Conservation (phyloP, 2,113 vertebrate genomes). For the Egretta garzetta region DNA sequence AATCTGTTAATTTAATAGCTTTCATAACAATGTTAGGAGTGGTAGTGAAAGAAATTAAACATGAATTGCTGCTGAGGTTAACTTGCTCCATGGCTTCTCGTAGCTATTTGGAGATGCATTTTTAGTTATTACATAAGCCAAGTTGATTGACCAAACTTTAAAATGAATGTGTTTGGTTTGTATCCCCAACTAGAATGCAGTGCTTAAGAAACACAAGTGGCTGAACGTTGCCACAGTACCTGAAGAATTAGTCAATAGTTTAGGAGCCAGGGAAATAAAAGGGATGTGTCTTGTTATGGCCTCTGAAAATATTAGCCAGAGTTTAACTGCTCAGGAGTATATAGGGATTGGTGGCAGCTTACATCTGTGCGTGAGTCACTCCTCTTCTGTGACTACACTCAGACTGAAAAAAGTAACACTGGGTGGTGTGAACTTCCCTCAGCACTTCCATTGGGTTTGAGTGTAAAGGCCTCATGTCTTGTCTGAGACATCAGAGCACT, state of each 20-base stretch:
- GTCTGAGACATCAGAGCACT: neutral
- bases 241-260: neutral
- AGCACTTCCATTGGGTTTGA: neutral
- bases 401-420: neutral
- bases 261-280: neutral
- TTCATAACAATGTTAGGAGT: slow-evolving; percentile 25
- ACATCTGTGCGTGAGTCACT: neutral
- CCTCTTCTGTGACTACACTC: neutral
- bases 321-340: neutral
- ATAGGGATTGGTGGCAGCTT: neutral
- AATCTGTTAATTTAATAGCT: slow-evolving; percentile 61
- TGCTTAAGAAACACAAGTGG: neutral
- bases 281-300: neutral
- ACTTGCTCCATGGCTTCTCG: neutral
- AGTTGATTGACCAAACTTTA: neutral
- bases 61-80: neutral
- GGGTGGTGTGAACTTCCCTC: neutral
- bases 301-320: neutral
- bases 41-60: slow-evolving; percentile 41
- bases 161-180: neutral
- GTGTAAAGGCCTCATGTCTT: neutral
- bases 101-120: neutral
- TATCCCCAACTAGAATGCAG: neutral
- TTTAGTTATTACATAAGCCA: neutral
- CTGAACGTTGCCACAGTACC: neutral